Evolutionary conservation across 2,888 invertebrate species (phyloP), one percentile per base, ranked within the genome.

Genomic region (Patella pellucida): DNA sequence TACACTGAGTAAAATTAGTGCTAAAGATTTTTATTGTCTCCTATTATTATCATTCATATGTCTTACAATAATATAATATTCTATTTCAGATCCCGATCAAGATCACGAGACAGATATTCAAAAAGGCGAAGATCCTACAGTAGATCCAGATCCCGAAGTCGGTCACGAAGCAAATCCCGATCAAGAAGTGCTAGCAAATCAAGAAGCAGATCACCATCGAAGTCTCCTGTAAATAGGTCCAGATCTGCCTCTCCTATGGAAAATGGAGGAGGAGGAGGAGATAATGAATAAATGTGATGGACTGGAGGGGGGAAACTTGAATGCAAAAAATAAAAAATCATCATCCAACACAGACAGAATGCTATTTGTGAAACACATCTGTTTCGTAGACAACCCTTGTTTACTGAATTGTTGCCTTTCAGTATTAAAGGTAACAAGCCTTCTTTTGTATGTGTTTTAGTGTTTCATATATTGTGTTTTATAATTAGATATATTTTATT

Each of bases 101-200:
- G 81, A 73, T 84, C 81, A n/a, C 71, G 81, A 72, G 82, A 81
- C 23, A 74, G 82, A 70, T 80, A 81, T 5, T 78, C 80, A 52
- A 79, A 81, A 16, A 78, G 83, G 71, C 76, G 74, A 51, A 76
- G 80, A 52, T 71, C 78, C 27, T 77, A 77, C 23, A 78, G 81
- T 16, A 73, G 78, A 51, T 82, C 82, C 12, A 73, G 76, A 50
- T 79, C 80, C 51, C 76, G 83, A 68, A 80, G 81, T 51, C 71
- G 78, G 27, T 81, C 81, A 9, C 69, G 77, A 62, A 83, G 84
- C 77, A 78, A 80, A 68, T 83, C 83, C 7, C 75, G 81, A 41
- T 83, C 84, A 74, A 79, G 72, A 27, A 79, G 80, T 72, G 79
- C 78, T 67, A 83, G 82, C 72, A 75, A 82, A 69, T 81, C 81